These are phyloP conservation scores for Phoxinus phoxinus DNA, from an alignment of 2,113 vertebrate species.

Conservation along the genomic window DNA sequence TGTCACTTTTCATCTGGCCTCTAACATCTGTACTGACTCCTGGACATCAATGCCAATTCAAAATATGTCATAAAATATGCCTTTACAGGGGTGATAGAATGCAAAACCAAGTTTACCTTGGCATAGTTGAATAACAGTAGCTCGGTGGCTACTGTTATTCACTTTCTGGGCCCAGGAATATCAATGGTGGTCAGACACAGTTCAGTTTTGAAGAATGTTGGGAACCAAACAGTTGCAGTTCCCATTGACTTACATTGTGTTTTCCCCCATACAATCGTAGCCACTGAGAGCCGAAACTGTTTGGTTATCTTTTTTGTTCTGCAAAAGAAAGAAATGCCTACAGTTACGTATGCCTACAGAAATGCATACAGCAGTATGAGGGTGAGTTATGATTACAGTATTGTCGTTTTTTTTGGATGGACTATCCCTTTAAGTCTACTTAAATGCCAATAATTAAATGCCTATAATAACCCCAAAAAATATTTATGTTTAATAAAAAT, in stretches of 20 bases:
- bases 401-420: too few species aligned
- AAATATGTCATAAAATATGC: background rate
- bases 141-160: too few species aligned
- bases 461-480: background rate
- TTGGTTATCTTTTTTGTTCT: background rate
- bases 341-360: too few species aligned
- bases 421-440: background rate
- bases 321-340: background rate
- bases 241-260: too few species aligned
- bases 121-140: too few species aligned
- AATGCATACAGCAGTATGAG: background rate
- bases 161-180: too few species aligned
- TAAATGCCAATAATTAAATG: background rate
- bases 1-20: background rate
- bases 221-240: too few species aligned
- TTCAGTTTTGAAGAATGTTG: too few species aligned
- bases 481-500: background rate
- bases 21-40: conserved; percentile 3
- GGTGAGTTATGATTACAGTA: background rate
- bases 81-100: background rate
- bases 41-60: background rate
- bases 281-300: too few species aligned
- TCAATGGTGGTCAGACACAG: too few species aligned
- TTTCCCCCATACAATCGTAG: too few species aligned
- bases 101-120: too few species aligned